Evolutionary conservation across 2,113 vertebrate species (phyloP), one percentile per base, ranked within the genome.

Genomic region (Sapayoa aenigma): DNA sequence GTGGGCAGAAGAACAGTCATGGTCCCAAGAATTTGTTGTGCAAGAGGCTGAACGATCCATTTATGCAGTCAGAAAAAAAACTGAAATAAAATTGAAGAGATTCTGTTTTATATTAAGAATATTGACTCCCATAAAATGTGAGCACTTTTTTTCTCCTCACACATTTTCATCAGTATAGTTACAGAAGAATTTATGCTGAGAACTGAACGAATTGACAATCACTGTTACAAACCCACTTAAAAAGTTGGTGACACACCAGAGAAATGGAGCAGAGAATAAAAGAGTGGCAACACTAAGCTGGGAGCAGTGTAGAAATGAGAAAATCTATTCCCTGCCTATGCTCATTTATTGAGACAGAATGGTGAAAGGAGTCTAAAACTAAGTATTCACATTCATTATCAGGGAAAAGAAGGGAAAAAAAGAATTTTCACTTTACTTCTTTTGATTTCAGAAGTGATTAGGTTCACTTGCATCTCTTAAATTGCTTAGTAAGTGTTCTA

Each of bases 391-490:
- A 94, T 94, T 86, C 80, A 81, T 94, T 87, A 87, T 33, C 42
- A 42, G 37, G 55, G 11, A 84, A 80, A 86, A 90, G 27, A 55
- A 93, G 27, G 22, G 23, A 19, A 9, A 47, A 79, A 88, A 85
- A 55, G 35, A 93, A 71, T 88, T 89, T 86, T 93, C 44, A 24
- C n/a, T 84, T 94, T 86, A 72, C 46, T 94, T 60, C 93, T 91
- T 92, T 93, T 93, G 93, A 94, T 89, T 95, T 94, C 89, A 79
- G 93, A 66, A 95, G 84, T 72, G 93, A 94, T 96, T 76, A 96
- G 74, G 44, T 91, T 92, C 78, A 73, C 87, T 52, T 79, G 65
- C 39, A 12, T 72, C 80, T 87, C 84, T 89, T 94, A 84, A 95
- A 95, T 94, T 93, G 74, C 91, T 84, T 30, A 4, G 53, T 91